A percentile compares a stretch with the other conserved stretches of the same genome.
phyloP scores from a whole-genome alignment of 2,888 invertebrate genomes.

The Lasioglossum vierecki region DNA sequence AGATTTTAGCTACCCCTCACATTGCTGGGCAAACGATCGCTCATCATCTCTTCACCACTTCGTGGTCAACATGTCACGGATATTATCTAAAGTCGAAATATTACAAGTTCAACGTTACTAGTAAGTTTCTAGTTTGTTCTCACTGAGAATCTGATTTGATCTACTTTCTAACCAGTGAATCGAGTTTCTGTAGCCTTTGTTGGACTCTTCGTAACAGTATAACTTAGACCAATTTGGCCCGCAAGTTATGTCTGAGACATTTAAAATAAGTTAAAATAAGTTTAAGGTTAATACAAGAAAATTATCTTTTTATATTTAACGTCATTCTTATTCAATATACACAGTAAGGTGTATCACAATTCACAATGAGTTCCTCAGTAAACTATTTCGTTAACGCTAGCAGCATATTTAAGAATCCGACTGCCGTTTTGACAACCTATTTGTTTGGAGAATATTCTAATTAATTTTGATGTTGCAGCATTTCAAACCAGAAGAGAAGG shows the following conservation, averaged over 20 bases:
- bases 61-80: neutral
- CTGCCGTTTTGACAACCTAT: conserved; percentile 65
- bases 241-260: neutral
- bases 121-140: neutral
- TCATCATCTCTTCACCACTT: neutral
- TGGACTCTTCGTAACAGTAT: neutral
- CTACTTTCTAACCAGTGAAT: neutral
- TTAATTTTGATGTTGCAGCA: neutral
- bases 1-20: neutral
- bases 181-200: neutral
- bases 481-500: neutral
- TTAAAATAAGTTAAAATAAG: neutral
- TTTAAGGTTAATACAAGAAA: neutral
- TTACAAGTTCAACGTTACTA: neutral
- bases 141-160: neutral
- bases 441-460: neutral
- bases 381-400: conserved; percentile 51
- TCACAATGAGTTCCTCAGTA: neutral
- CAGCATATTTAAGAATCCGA: conserved; percentile 69
- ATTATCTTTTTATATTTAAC: neutral
- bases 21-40: neutral
- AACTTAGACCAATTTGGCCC: neutral
- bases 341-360: neutral
- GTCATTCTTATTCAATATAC: neutral
- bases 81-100: neutral